Evolutionary conservation across 2,888 invertebrate species (phyloP).

Genomic region (Cataglyphis albicans): DNA sequence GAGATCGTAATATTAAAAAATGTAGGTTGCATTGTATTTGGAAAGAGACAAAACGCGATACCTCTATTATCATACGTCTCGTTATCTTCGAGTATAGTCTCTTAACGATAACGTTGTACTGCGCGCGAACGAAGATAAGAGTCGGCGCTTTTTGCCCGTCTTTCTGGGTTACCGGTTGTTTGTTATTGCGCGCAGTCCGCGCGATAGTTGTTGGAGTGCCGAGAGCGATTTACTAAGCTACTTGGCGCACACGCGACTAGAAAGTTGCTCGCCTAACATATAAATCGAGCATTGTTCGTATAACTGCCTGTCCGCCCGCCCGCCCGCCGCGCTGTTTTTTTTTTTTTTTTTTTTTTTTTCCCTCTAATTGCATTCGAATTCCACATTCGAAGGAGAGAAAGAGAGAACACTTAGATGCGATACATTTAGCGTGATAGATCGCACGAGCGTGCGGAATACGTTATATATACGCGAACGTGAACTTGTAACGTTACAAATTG

Average conservation of each 20-base stretch:
- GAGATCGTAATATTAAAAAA: background rate
- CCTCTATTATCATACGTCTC: background rate
- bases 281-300: slow-evolving; percentile 69
- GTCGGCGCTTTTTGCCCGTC: slow-evolving; percentile 47
- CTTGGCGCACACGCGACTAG: slow-evolving; percentile 62
- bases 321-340: slow-evolving; percentile 31
- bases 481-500: slow-evolving; percentile 24
- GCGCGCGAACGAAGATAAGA: slow-evolving; percentile 43
- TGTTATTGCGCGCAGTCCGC: slow-evolving; percentile 45
- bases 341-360: too few species aligned
- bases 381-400: slow-evolving; percentile 14
- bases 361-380: slow-evolving; percentile 42
- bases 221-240: slow-evolving; percentile 58
- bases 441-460: slow-evolving; percentile 23
- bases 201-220: slow-evolving; percentile 43
- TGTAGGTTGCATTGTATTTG: background rate
- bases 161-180: slow-evolving; percentile 64
- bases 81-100: slow-evolving; percentile 9
- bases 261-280: slow-evolving; percentile 64
- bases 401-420: slow-evolving; percentile 24
- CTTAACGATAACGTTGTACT: background rate
- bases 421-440: slow-evolving; percentile 16
- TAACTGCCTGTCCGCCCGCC: slow-evolving; percentile 21
- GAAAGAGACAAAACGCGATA: slow-evolving; percentile 20
- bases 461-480: slow-evolving; percentile 38